Percentiles rank a stretch among this genome's conserved stretches.
Evolutionary conservation across 64 coral and sea anemone species (phyloP).

Genomic region (Actinia equina): DNA sequence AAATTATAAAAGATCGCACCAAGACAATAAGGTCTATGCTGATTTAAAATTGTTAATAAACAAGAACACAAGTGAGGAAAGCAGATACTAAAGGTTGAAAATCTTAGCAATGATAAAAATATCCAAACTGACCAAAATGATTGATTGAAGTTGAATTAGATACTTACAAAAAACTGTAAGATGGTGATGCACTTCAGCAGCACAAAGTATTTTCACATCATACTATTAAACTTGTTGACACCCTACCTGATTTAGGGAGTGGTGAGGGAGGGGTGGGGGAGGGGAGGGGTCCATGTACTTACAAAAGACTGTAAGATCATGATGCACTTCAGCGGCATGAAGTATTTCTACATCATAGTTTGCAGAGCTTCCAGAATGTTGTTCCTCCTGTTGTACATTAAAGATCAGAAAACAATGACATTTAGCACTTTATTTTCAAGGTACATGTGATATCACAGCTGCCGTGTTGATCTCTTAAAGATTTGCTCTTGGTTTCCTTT

Average conservation of each 20-base stretch:
- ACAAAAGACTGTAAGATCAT: slow-evolving; percentile 84
- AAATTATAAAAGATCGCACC: too few species aligned
- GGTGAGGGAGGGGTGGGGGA: background rate
- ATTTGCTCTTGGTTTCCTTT: too few species aligned
- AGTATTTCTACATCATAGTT: slow-evolving; percentile 99
- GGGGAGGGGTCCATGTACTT: slow-evolving; percentile 23
- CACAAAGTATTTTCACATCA: slow-evolving; percentile 91
- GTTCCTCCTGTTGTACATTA: slow-evolving; percentile 71
- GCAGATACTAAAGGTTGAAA: too few species aligned
- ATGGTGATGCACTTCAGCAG: slow-evolving; percentile 93
- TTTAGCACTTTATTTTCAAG: background rate
- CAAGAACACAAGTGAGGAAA: too few species aligned
- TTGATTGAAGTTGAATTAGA: background rate
- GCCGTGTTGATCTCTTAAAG: too few species aligned
- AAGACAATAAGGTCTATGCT: too few species aligned
- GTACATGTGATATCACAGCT: too few species aligned
- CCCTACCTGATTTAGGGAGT: too few species aligned
- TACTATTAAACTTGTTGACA: slow-evolving; percentile 9
- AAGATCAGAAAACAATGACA: background rate
- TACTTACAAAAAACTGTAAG: slow-evolving; percentile 82
- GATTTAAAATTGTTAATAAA: too few species aligned
- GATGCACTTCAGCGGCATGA: slow-evolving; percentile 89
- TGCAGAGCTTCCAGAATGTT: slow-evolving; percentile 91
- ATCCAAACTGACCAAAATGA: too few species aligned
- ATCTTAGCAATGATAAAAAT: too few species aligned